phyloP scores from a whole-genome alignment of 2,797 vertebrate genomes.

The Centropyge bicolor region DNA sequence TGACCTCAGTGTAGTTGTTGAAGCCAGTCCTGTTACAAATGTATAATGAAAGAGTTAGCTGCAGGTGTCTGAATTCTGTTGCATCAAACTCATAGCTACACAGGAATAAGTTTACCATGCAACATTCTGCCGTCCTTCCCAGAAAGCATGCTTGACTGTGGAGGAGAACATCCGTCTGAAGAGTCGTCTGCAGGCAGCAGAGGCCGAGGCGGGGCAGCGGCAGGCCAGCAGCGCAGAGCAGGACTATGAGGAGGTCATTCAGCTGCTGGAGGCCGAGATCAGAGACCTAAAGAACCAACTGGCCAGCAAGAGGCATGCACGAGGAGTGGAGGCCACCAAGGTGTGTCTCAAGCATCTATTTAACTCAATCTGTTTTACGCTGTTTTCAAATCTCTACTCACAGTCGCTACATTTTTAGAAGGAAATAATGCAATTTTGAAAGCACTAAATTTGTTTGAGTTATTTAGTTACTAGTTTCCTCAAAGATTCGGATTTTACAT shows the following conservation, averaged over 20 bases:
- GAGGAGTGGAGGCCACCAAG: constrained; percentile 76
- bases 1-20: not conserved
- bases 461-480: not conserved
- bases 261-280: constrained; percentile 92
- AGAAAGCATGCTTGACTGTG: constrained; percentile 88
- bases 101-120: not conserved
- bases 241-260: constrained; percentile 94
- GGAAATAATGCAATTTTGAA: not conserved
- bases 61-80: not conserved
- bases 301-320: constrained; percentile 78
- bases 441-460: not conserved
- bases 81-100: not conserved
- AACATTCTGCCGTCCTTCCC: constrained; percentile 3
- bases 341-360: constrained; percentile 44
- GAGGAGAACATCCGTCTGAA: constrained; percentile 89
- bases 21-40: not conserved
- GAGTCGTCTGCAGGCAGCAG: constrained; percentile 86
- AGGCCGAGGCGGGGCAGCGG: constrained; percentile 81
- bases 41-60: not conserved
- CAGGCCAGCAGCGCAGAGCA: constrained; percentile 88
- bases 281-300: constrained; percentile 91
- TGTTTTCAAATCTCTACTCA: no score
- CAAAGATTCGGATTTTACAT: not conserved
- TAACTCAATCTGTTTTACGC: no score
- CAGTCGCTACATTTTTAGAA: not conserved